phyloP scores from a whole-genome alignment of 30 jellyfish, hydroid and myxozoan species.

The Turritopsis rubra region DNA sequence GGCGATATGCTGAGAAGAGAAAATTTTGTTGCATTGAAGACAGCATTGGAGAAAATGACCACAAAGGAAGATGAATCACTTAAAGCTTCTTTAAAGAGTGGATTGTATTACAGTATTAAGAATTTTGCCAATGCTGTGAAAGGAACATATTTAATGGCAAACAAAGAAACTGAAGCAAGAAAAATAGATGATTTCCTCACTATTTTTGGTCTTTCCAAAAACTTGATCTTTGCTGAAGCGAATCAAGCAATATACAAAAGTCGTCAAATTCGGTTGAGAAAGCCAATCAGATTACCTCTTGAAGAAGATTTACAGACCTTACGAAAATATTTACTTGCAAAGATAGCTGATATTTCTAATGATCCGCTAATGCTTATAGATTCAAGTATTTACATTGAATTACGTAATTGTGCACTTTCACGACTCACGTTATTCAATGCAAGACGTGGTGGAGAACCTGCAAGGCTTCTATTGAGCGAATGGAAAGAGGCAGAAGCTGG shows the following conservation, averaged over 20 bases:
- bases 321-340: not conserved
- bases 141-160: not conserved
- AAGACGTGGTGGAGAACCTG: constrained; percentile 36
- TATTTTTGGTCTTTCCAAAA: not conserved
- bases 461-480: not conserved
- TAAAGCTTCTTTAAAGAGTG: not conserved
- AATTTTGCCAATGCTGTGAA: not conserved
- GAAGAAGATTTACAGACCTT: not conserved
- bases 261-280: not conserved
- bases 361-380: not conserved
- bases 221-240: not conserved
- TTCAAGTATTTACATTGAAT: not conserved
- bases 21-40: not conserved
- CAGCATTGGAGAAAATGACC: not conserved
- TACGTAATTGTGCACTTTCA: not conserved
- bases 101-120: no score
- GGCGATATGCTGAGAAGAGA: not conserved
- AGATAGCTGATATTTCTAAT: not conserved
- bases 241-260: not conserved
- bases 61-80: not conserved
- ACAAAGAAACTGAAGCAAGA: not conserved
- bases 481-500: not conserved
- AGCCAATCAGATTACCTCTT: not conserved
- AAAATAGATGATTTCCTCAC: not conserved
- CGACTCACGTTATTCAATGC: constrained; percentile 5